Conservation (phyloP, 2,113 vertebrate genomes). For the Synodontis membranacea region DNA sequence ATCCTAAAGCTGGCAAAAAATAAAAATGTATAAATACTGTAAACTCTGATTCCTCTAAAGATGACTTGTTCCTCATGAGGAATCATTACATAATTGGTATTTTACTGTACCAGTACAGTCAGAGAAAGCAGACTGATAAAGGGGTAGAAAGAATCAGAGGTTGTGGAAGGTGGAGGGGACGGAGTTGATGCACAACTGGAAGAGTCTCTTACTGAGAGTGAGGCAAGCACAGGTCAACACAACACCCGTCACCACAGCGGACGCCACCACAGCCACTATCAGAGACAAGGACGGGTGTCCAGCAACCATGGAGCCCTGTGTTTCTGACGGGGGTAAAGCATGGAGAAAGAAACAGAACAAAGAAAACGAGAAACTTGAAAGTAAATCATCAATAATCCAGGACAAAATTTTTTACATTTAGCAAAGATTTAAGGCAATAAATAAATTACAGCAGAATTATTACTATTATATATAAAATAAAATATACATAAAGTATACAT, state of each 20-base stretch:
- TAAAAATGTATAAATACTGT: not conserved
- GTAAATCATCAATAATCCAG: not conserved
- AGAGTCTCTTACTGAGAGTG: conserved; percentile 83
- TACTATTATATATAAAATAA: not conserved
- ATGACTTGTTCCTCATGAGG: not conserved
- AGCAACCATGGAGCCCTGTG: conserved; percentile 59
- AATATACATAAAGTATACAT: no score
- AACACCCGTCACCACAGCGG: conserved; percentile 76
- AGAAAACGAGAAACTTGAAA: not conserved
- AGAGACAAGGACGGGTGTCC: conserved; percentile 77
- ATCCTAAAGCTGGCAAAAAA: not conserved
- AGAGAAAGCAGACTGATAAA: conserved; percentile 19
- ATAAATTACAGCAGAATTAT: not conserved
- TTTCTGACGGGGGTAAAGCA: conserved; percentile 59
- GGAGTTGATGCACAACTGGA: conserved; percentile 69
- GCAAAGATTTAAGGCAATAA: not conserved
- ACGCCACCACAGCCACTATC: conserved; percentile 79
- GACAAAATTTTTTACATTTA: no score
- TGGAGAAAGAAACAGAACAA: conserved; percentile 6
- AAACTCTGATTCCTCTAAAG: not conserved
- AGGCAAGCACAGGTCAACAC: conserved; percentile 81
- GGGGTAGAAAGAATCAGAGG: conserved; percentile 64
- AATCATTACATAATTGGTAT: not conserved
- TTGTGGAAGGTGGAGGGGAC: conserved; percentile 73
- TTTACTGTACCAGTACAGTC: not conserved